Conservation (phyloP, 2,888 invertebrate genomes). For the Sarcophaga rosellei region DNA sequence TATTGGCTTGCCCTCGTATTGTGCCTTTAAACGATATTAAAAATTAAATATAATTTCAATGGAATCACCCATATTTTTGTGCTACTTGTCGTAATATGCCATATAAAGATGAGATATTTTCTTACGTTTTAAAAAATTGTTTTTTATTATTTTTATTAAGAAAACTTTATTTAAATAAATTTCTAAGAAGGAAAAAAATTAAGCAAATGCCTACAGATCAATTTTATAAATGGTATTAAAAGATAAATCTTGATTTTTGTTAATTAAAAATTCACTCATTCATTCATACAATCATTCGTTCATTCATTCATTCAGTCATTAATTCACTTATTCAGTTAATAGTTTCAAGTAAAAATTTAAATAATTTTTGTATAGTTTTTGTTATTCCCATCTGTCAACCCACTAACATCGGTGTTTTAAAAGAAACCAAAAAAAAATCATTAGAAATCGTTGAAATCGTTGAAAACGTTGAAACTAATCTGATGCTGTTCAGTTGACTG, state of each 20-base stretch:
- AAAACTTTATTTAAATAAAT: conserved; percentile 48
- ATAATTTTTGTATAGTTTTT: conserved; percentile 3
- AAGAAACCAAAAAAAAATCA: background rate
- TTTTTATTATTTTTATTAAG: background rate
- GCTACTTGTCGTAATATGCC: background rate
- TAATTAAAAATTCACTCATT: conserved; percentile 64
- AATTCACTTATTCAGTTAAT: background rate
- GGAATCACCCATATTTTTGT: conserved; percentile 23
- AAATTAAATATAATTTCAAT: background rate
- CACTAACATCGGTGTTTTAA: background rate
- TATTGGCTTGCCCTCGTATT: too few species aligned
- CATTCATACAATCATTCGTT: background rate
- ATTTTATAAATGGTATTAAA: conserved; percentile 47
- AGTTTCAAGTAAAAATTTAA: background rate
- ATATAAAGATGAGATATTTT: conserved; percentile 28
- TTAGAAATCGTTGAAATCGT: background rate
- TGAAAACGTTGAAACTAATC: background rate
- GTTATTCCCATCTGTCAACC: conserved; percentile 33
- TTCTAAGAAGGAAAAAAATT: background rate
- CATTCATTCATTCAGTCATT: conserved; percentile 44
- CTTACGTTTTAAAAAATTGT: background rate
- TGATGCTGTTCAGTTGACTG: conserved; percentile 2
- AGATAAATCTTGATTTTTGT: conserved; percentile 60
- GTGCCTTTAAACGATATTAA: background rate
- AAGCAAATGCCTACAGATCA: conserved; percentile 37